Base-by-base conservation (phyloP, 2,797 vertebrate genomes). In the Fistularia tabacaria region DNA sequence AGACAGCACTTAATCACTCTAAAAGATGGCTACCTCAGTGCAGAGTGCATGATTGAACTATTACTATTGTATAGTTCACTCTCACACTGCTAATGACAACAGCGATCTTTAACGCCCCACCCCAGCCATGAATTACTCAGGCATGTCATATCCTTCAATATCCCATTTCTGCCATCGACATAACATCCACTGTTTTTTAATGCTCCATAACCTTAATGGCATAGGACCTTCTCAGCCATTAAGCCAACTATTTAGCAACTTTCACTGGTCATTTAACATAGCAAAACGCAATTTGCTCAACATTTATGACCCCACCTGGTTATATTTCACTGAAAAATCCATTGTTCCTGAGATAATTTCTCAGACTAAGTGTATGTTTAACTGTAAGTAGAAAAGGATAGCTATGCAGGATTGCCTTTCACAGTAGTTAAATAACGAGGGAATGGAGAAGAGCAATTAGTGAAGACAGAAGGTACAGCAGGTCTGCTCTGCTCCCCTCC, bases 181-280 rank as follows among this genome's bases (percentile, higher is more conserved):
- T 59, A 72, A 68, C 64, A 66, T 51, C 66, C 59, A 66, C 51
- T 63, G 62, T 68, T 81, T 66, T 81, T 83, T 71, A 83, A 82
- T 83, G 75, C 55, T 70, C 70, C 61, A 65, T 77, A 81, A 72
- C 73, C 51, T 77, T 69, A 75, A 71, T 62, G 74, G 70, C 71
- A 72, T 64, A 57, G 81, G 80, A 85, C 66, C 78, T 64, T 73
- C 49, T n/a, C 45, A 61, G 65, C 63, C 79, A 73, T 81, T 71
- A 81, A 69, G 59, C 49, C 49, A 46, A 65, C 64, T 73, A 70
- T 73, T 82, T 72, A 76, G 65, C 57, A 53, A 69, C 62, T 64
- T 61, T 63, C 43, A 70, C 67, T 66, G 67, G 57, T 74, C 77
- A 71, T 81, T 84, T 79, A 47, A 48, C 36, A 25, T 38, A 11